Conservation (phyloP, 1,140 invertebrate genomes). For the Aphidius gifuensis region DNA sequence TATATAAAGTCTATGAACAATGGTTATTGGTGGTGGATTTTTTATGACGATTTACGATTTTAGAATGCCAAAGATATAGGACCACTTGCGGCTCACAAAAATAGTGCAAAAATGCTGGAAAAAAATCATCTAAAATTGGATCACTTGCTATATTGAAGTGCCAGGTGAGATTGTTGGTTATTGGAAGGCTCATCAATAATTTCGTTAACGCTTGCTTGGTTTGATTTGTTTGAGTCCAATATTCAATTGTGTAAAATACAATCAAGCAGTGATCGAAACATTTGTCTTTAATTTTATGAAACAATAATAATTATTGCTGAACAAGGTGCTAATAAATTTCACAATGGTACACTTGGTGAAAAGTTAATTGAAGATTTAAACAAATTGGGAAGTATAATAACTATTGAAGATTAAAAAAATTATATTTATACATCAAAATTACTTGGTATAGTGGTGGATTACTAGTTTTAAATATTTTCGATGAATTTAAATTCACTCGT, state of each 20-base stretch:
- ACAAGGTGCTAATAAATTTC: slow-evolving; percentile 72
- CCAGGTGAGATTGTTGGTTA: slow-evolving; percentile 91
- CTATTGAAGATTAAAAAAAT: slow-evolving; percentile 67
- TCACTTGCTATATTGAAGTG: slow-evolving; percentile 75
- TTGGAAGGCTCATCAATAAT: slow-evolving; percentile 76
- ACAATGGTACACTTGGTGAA: slow-evolving; percentile 70
- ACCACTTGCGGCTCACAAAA: slow-evolving; percentile 61
- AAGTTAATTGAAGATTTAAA: slow-evolving; percentile 70
- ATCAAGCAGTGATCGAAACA: too few relatives aligned
- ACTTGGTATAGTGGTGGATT: slow-evolving; percentile 79
- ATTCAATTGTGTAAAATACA: slow-evolving; percentile 75
- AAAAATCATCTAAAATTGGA: slow-evolving; percentile 56
- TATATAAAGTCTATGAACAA: slow-evolving; percentile 80
- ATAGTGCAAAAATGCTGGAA: slow-evolving; percentile 67
- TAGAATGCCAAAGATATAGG: slow-evolving; percentile 83
- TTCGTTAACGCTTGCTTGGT: slow-evolving; percentile 83
- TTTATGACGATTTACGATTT: slow-evolving; percentile 79
- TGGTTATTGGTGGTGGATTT: slow-evolving; percentile 86
- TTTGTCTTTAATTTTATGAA: slow-evolving; percentile 68
- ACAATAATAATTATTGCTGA: slow-evolving; percentile 70
- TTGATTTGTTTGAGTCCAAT: slow-evolving; percentile 71
- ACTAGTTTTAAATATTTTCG: slow-evolving; percentile 73
- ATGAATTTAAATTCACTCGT: slow-evolving; percentile 46
- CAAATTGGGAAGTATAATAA: slow-evolving; percentile 70
- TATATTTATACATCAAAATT: slow-evolving; percentile 71